Evolutionary conservation across 2,888 invertebrate genomes (phyloP), one percentile per base, ranked within the genome.

Genomic region (Glyphotaelius pellucidus): DNA sequence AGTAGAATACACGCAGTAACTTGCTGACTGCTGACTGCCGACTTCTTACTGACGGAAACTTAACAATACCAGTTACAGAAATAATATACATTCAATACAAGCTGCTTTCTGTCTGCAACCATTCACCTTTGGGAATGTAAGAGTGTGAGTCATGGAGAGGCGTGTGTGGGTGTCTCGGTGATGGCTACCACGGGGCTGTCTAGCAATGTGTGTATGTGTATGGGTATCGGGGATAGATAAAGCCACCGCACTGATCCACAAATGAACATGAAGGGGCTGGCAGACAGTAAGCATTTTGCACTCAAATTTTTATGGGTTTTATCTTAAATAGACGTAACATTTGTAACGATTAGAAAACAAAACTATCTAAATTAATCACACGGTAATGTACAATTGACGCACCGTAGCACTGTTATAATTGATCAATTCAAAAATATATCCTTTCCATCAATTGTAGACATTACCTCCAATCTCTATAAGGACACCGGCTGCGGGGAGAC

Each of bases 281-380:
- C 88, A 91, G 89, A 83, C 91, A 91, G 89, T 15, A 89, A 89
- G 84, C 67, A 35, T 91, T 89, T 91, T 91, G 91, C 85, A 89
- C 31, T 85, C 79, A 83, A 84, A 90, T 38, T 90, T 85, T 91
- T 85, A 32, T 91, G 30, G 79, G 38, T 90, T 91, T 89, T 85
- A 91, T 89, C 89, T 91, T 91, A 89, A 91, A 89, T 90, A 92
- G 90, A 91, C 91, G 88, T 89, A 91, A 92, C 92, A 92, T 92
- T 92, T 92, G 90, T 92, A 92, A 91, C 86, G 89, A 92, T 92
- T 92, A 92, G 47, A 87, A 92, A 92, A 92, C 91, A 91, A 91
- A 92, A 91, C 92, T 92, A 92, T 81, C 92, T 92, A 92, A 92
- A 92, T 86, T 91, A 90, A 91, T 90, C 92, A 91, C 90, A 91